Evolutionary conservation across 1,140 invertebrate genomes (phyloP).

Genomic region (Caenorhabditis elegans): DNA sequence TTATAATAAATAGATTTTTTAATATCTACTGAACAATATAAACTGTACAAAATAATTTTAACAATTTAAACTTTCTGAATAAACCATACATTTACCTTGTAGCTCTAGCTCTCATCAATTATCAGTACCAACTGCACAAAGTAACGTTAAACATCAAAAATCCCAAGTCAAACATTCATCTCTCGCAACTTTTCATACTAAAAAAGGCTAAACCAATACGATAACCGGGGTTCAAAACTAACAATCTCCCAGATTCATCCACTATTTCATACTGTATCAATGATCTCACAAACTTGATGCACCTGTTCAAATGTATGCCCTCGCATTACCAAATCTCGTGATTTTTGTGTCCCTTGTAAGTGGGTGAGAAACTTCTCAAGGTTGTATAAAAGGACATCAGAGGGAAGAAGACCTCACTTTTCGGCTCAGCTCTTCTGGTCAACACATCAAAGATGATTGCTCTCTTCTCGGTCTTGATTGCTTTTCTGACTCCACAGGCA

Average conservation of each 20-base stretch:
- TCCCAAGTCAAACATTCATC: neutral
- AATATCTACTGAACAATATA: neutral
- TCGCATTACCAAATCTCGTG: neutral
- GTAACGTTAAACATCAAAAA: neutral
- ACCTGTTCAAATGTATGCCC: slow-evolving; percentile 8
- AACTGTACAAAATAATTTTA: too few species aligned
- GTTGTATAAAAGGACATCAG: neutral
- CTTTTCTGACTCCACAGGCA: neutral
- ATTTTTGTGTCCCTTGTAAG: neutral
- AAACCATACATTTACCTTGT: too few species aligned
- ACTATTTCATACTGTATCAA: neutral
- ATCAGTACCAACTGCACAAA: neutral
- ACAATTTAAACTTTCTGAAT: too few species aligned
- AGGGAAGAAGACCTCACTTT: neutral
- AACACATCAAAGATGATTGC: neutral
- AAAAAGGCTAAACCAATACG: slow-evolving; percentile 4
- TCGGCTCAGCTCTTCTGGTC: neutral
- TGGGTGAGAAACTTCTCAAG: neutral
- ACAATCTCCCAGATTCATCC: neutral
- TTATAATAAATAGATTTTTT: neutral
- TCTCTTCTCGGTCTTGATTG: neutral
- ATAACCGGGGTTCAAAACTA: neutral
- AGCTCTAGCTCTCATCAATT: neutral
- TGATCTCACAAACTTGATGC: neutral
- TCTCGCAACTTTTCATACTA: neutral